These are phyloP conservation scores for Mormyrops boulengeri DNA, from an alignment of 2,797 vertebrate genomes.

Conservation along the genomic window DNA sequence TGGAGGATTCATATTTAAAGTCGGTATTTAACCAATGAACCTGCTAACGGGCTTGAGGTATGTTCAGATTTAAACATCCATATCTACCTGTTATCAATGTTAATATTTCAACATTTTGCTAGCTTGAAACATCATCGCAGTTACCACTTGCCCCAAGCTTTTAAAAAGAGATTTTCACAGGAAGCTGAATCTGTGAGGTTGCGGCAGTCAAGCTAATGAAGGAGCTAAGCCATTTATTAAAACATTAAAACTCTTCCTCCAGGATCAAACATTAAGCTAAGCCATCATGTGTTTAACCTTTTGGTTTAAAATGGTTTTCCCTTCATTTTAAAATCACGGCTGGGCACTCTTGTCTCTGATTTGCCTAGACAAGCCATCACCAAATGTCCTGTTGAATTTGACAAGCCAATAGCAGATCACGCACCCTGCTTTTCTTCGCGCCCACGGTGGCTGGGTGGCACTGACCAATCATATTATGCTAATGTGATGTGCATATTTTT, in stretches of 20 bases:
- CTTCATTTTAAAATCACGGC: slow-evolving; percentile 28
- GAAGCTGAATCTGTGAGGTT: background rate
- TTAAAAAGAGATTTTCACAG: background rate
- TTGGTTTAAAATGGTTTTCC: slow-evolving; percentile 11
- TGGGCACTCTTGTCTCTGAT: slow-evolving; percentile 43
- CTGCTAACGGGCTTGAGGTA: background rate
- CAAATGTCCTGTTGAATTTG: slow-evolving; percentile 63
- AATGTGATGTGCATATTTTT: slow-evolving; percentile 16
- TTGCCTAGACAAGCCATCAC: slow-evolving; percentile 62
- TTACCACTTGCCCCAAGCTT: slow-evolving; percentile 1
- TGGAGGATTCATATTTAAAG: background rate
- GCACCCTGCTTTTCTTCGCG: slow-evolving; percentile 50
- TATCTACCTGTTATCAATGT: background rate
- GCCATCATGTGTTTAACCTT: slow-evolving; percentile 10
- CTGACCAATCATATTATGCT: slow-evolving; percentile 35
- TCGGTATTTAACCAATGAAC: background rate
- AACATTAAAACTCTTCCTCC: slow-evolving; percentile 6
- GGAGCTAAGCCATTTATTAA: background rate
- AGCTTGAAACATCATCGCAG: background rate
- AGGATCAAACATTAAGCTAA: background rate
- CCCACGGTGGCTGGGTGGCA: slow-evolving; percentile 56
- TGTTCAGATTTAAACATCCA: background rate
- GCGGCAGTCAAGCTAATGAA: background rate
- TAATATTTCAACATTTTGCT: slow-evolving; percentile 5
- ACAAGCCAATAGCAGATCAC: slow-evolving; percentile 67